phyloP scores from a whole-genome alignment of 2,888 invertebrate species.

The Agriotes lineatus region DNA sequence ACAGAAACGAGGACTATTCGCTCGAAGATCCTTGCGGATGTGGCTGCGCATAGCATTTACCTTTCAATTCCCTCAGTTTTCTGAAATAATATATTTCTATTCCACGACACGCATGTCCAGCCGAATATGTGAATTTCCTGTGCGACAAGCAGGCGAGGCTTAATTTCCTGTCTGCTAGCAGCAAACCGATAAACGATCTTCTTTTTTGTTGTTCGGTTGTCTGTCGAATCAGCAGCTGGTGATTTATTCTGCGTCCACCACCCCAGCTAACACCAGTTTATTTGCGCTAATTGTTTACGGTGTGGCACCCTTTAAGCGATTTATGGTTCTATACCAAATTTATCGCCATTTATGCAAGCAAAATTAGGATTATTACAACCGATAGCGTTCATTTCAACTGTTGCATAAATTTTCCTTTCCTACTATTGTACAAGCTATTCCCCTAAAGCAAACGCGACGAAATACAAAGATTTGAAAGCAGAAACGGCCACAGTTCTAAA shows the following conservation, averaged over 20 bases:
- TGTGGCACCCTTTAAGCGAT: constrained; percentile 33
- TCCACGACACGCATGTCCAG: constrained; percentile 46
- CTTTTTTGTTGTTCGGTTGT: constrained; percentile 42
- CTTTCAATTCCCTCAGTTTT: constrained; percentile 11
- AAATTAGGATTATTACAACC: no score
- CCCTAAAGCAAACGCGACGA: no score
- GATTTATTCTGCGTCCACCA: constrained; percentile 41
- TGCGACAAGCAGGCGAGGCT: constrained; percentile 51
- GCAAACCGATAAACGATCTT: constrained; percentile 44
- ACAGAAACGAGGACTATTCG: no score
- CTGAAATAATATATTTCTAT: constrained; percentile 40
- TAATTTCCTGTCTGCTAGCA: constrained; percentile 53
- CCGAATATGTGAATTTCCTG: constrained; percentile 54
- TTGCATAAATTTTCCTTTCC: no score
- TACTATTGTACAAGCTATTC: no score
- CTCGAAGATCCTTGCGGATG: not conserved
- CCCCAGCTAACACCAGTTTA: constrained; percentile 31
- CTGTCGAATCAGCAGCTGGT: constrained; percentile 43
- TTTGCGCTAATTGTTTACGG: constrained; percentile 35
- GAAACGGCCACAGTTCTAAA: no score
- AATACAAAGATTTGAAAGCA: no score
- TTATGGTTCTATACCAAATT: constrained; percentile 14
- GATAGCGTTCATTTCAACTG: no score
- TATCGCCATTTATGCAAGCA: not conserved
- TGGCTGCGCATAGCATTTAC: not conserved